Evolutionary conservation across 2,888 invertebrate species (phyloP), one percentile per base, ranked within the genome.

Genomic region (Ochlodes sylvanus): DNA sequence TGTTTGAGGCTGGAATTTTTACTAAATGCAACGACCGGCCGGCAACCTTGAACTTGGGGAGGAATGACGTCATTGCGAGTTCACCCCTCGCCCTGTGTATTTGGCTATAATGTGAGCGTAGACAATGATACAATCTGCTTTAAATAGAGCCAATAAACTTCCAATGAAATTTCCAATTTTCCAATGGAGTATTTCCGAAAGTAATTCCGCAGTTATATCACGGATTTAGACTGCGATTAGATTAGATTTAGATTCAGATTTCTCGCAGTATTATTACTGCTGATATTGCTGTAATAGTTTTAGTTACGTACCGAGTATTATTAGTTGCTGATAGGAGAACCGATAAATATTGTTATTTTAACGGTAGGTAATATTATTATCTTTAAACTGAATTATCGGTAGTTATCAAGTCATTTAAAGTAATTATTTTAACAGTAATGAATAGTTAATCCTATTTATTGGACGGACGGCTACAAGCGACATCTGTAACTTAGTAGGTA

Each of bases 1-100:
- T 12, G 58, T 10, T 58, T 55, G 27, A 63, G 58, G 21, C 47
- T 60, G 17, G 27, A 52, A 65, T 65, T 58, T 58, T 65, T 58
- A 52, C 47, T 56, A 34, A 47, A 65, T 65, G 57, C 65, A 65
- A 38, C 34, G 54, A 34, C 42, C 41, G 65, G 34, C n/a, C 32
- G 19, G 15, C 15, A n/a, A 41, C 52, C 58, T 52, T 66, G 58
- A 66, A 50, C 52, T 52, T 60, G 52, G 15, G n/a, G 55, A 9
- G n/a, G 42, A 27, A 57, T 65, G 64, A 57, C 65, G 58, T 65
- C 58, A 52, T 38, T 21, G n/a, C 19, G 47, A n/a, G 52, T 0
- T 0, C 21, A 21, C 52, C 52, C 52, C 34, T 12, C 55, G 34
- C 2, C n/a, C 14, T 27, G 27, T 32, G 27, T n/a, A 54, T 54